A percentile compares a stretch with the other conserved stretches of the same genome.
phyloP scores from a whole-genome alignment of 2,113 vertebrate genomes.

The Thomomys bottae region DNA sequence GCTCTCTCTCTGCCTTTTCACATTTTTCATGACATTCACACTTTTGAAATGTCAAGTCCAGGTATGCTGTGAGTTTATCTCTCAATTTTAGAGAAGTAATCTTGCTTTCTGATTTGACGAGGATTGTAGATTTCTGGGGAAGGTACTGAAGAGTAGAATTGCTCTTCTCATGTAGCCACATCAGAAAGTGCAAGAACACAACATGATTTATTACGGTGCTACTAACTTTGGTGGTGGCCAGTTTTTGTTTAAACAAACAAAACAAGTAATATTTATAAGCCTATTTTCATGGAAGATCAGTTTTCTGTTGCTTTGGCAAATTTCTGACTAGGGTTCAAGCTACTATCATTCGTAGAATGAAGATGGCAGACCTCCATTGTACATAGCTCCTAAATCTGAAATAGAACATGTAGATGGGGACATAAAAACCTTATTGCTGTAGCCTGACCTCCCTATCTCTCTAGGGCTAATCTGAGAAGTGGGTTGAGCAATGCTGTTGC shows the following conservation, averaged over 20 bases:
- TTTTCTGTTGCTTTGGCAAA: neutral
- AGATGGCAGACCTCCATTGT: neutral
- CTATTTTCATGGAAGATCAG: neutral
- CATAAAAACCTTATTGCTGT: neutral
- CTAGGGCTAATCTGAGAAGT: too few species aligned
- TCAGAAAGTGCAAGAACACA: neutral
- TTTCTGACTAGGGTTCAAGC: neutral
- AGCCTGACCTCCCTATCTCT: neutral
- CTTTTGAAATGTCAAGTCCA: neutral
- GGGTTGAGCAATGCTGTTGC: neutral
- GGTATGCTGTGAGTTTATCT: neutral
- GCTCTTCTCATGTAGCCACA: neutral
- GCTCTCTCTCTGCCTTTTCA: neutral
- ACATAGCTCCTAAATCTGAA: neutral
- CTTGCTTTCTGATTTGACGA: neutral
- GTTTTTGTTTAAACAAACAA: slow-evolving; percentile 23
- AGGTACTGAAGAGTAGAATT: neutral
- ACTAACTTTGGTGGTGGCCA: neutral
- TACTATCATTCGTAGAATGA: neutral
- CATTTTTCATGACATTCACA: neutral
- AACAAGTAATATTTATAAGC: too few species aligned
- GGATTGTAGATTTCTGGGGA: neutral
- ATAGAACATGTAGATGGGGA: neutral
- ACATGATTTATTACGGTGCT: neutral
- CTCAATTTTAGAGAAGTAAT: too few species aligned